These are phyloP conservation scores for Rhynchotus rufescens DNA, from an alignment of 2,797 vertebrate species.

Conservation along the genomic window DNA sequence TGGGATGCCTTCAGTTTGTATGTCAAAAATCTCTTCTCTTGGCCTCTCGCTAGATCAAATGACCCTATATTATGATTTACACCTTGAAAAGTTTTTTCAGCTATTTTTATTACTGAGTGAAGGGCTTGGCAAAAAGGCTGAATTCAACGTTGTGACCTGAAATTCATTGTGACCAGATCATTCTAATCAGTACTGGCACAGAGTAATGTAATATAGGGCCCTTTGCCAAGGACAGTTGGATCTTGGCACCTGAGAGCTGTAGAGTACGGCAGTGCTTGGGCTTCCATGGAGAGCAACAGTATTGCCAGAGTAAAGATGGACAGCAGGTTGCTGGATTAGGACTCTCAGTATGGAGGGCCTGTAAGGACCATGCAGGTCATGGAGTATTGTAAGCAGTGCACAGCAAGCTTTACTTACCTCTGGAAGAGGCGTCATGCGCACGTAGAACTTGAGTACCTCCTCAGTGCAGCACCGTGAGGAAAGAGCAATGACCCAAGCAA, in stretches of 20 bases:
- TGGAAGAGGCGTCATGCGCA: background rate
- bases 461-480: background rate
- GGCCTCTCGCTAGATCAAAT: background rate
- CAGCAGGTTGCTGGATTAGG: background rate
- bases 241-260: background rate
- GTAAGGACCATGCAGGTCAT: background rate
- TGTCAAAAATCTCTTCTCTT: background rate
- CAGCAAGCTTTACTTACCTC: background rate
- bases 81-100: conserved; percentile 30
- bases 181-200: conserved; percentile 53
- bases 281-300: background rate
- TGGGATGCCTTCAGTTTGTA: background rate
- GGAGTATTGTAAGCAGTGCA: background rate
- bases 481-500: background rate
- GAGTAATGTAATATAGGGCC: conserved; percentile 1
- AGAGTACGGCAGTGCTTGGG: background rate
- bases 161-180: conserved; percentile 55
- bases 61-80: background rate
- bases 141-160: conserved; percentile 36
- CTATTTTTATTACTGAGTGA: conserved; percentile 9
- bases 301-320: background rate
- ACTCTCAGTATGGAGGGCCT: background rate
- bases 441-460: conserved; percentile 10
- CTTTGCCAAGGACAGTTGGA: conserved; percentile 57
- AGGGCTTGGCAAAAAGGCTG: background rate